Evolutionary conservation across 2,113 vertebrate species (phyloP).

Genomic region (Naja naja): DNA sequence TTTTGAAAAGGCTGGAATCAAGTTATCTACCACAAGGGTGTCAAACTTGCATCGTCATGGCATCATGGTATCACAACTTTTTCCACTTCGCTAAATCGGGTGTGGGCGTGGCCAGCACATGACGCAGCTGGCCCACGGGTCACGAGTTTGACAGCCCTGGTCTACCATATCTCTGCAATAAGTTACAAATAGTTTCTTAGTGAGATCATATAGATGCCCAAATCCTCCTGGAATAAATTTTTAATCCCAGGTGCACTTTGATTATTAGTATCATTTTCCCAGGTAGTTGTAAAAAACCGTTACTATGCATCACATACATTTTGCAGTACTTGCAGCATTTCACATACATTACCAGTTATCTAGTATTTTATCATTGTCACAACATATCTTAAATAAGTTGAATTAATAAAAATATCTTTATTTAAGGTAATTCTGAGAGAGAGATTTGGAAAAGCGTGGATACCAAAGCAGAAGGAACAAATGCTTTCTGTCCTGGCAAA

Average conservation of each 20-base stretch:
- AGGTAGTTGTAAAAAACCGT: too few species aligned
- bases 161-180: not conserved
- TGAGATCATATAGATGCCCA: not conserved
- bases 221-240: not conserved
- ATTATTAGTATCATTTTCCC: not conserved
- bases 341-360: not conserved
- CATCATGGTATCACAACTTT: too few species aligned
- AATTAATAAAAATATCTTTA: not conserved
- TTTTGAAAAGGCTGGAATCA: not conserved
- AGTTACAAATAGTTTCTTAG: not conserved
- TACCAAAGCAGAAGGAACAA: not conserved
- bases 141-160: too few species aligned
- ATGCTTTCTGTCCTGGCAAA: not conserved
- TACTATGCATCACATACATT: not conserved
- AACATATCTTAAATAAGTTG: not conserved
- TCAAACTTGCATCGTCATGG: too few species aligned
- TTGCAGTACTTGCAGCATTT: not conserved
- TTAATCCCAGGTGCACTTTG: not conserved
- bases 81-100: too few species aligned
- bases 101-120: too few species aligned
- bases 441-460: not conserved
- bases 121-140: too few species aligned
- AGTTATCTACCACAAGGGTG: not conserved
- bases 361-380: not conserved
- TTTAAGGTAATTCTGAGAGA: not conserved